A percentile compares a stretch with the other conserved stretches of the same genome.
Evolutionary conservation across 2,113 vertebrate genomes (phyloP).

Genomic region (Argyrosomus japonicus): DNA sequence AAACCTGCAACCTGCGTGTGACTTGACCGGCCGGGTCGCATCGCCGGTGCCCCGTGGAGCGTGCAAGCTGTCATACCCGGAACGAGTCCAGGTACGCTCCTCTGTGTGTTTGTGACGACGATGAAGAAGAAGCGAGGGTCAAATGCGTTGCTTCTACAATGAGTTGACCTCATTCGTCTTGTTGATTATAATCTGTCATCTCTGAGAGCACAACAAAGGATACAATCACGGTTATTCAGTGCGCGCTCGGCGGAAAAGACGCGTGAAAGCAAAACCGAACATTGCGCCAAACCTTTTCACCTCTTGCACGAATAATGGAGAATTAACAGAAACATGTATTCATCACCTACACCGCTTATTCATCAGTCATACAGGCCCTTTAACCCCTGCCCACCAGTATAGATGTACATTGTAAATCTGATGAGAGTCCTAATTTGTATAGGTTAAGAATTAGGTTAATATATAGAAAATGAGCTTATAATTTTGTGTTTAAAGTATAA

Average conservation of each 20-base stretch:
- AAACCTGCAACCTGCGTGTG: slow-evolving; percentile 81
- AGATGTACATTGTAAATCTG: no score
- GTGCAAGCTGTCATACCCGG: slow-evolving; percentile 43
- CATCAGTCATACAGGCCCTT: not conserved
- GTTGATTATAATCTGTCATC: slow-evolving; percentile 79
- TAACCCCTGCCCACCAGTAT: not conserved
- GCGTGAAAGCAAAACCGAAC: slow-evolving; percentile 48
- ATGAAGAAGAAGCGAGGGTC: slow-evolving; percentile 49
- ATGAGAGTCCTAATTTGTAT: no score
- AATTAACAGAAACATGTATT: slow-evolving; percentile 20
- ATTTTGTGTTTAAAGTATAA: not conserved
- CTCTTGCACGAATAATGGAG: slow-evolving; percentile 39
- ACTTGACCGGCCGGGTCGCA: slow-evolving; percentile 77
- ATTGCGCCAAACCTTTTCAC: slow-evolving; percentile 53
- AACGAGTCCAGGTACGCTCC: slow-evolving; percentile 58
- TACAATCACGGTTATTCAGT: slow-evolving; percentile 74
- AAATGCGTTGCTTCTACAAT: slow-evolving; percentile 62
- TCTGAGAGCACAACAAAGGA: slow-evolving; percentile 71
- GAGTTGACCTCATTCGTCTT: slow-evolving; percentile 77
- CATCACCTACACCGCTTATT: not conserved
- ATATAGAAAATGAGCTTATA: not conserved
- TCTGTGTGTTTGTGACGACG: not conserved
- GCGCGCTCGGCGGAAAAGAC: slow-evolving; percentile 60
- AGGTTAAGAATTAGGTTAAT: not conserved
- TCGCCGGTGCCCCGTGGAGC: slow-evolving; percentile 63